These are phyloP conservation scores for Stegodyphus dumicola DNA, from an alignment of 1,140 invertebrate species.

Conservation along the genomic window DNA sequence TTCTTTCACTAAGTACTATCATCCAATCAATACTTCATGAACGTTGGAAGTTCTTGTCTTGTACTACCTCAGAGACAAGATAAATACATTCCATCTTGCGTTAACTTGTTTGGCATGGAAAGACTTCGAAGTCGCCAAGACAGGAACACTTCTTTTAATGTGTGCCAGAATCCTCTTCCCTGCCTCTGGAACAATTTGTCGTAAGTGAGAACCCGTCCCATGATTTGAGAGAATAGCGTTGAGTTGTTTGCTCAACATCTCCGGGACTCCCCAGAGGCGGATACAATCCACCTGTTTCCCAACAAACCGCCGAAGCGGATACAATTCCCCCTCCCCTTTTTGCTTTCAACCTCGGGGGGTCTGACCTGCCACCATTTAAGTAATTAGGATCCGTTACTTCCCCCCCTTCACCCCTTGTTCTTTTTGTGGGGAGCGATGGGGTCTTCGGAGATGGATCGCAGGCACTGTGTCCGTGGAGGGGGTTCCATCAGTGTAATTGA, in stretches of 20 bases:
- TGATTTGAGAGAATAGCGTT: slow-evolving; percentile 30
- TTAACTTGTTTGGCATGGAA: too few relatives aligned
- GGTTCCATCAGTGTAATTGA: slow-evolving; percentile 58
- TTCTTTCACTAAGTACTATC: too few relatives aligned
- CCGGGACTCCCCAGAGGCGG: slow-evolving; percentile 9
- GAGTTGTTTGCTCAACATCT: slow-evolving; percentile 46
- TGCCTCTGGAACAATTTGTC: slow-evolving; percentile 40
- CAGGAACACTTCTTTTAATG: slow-evolving; percentile 24
- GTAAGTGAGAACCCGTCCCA: slow-evolving; percentile 27
- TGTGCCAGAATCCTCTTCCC: neutral
- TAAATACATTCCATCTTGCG: too few relatives aligned
- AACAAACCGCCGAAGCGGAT: slow-evolving; percentile 37
- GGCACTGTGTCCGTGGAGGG: neutral
- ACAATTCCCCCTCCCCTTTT: slow-evolving; percentile 12
- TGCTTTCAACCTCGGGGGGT: slow-evolving; percentile 47
- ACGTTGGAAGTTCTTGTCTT: too few relatives aligned
- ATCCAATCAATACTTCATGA: too few relatives aligned
- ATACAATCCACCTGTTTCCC: slow-evolving; percentile 49
- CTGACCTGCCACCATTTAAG: slow-evolving; percentile 56
- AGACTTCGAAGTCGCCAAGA: too few relatives aligned
- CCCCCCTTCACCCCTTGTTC: neutral
- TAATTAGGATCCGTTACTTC: slow-evolving; percentile 54
- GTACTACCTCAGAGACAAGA: too few relatives aligned
- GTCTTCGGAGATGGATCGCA: neutral
- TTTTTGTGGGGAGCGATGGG: neutral